Evolutionary conservation across 2,888 invertebrate genomes (phyloP), one percentile per base, ranked within the genome.

Genomic region (Rutpela maculata): DNA sequence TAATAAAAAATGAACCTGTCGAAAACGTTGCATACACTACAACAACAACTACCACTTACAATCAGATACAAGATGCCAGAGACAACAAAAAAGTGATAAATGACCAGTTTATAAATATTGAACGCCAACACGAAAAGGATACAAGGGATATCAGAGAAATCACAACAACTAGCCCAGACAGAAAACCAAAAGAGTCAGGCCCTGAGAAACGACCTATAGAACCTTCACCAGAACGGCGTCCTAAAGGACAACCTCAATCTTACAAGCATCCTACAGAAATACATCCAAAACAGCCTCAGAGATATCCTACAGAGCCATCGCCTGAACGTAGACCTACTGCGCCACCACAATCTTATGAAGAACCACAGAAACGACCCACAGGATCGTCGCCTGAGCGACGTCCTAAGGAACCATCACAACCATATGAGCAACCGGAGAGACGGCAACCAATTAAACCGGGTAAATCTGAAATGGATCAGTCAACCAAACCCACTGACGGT

Each of bases 401-500:
- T 6, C 67, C 67, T 18, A 19, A 50, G 31, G 43, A 81, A 18
- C 62, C 22, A 50, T 18, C 60, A 26, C 76, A 75, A 59, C 59
- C 70, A 5, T 84, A 83, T 35, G 80, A 82, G 11, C 79, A 82
- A 75, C 86, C 87, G 11, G 85, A 87, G 66, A 82, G 81, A 43
- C 84, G 87, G 18, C 83, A 87, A 75, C 87, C 87, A 0, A 85
- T 86, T 19, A 87, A 82, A 80, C 88, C 86, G 19, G 80, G 82
- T 22, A 87, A 86, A 84, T 86, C 86, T 18, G 89, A 88, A 77
- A 19, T 82, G 82, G 89, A 84, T 81, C 83, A 76, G 83, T 86
- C 80, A 85, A 86, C 57, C 79, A 83, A 73, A 87, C 88, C 87
- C 70, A 86, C 89, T 35, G 90, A 91, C 74, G 90, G 87, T 3